phyloP scores from a whole-genome alignment of 1,140 invertebrate genomes.

The Heliconius hermathena region DNA sequence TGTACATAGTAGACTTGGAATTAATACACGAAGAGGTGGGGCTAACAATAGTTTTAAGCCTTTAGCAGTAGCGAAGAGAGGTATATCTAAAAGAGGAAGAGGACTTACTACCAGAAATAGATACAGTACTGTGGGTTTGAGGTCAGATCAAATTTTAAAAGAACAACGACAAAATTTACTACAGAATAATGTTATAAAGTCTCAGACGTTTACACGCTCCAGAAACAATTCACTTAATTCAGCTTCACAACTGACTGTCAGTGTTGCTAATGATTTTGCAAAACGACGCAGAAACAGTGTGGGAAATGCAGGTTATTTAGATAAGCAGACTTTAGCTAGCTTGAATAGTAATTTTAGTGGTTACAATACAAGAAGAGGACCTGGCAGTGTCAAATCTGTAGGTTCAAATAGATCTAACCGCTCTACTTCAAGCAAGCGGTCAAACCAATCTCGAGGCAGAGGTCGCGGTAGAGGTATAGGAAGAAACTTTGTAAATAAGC shows the following conservation, averaged over 20 bases:
- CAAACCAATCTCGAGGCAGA: conserved; percentile 56
- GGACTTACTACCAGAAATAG: conserved; percentile 64
- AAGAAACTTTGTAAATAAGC: conserved; percentile 72
- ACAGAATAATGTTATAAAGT: conserved; percentile 60
- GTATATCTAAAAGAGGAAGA: conserved; percentile 70
- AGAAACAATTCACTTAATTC: conserved; percentile 70
- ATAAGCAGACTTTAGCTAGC: conserved; percentile 64
- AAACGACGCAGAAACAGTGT: conserved; percentile 71
- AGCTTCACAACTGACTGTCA: conserved; percentile 70
- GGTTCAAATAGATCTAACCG: conserved; percentile 64
- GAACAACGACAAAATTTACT: conserved; percentile 58
- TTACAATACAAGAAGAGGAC: conserved; percentile 61
- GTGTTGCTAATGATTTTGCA: conserved; percentile 73
- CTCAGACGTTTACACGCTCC: conserved; percentile 73
- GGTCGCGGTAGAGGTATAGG: conserved; percentile 64
- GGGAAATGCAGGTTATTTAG: conserved; percentile 67
- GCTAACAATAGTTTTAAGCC: conserved; percentile 56
- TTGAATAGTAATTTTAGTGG: conserved; percentile 68
- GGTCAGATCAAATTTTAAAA: conserved; percentile 74
- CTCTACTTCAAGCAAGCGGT: conserved; percentile 59
- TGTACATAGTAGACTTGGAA: conserved; percentile 69
- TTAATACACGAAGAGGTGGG: conserved; percentile 54
- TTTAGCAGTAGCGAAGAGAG: conserved; percentile 68
- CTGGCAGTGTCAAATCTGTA: conserved; percentile 70
- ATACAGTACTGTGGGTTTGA: conserved; percentile 68